Evolutionary conservation across 2,888 invertebrate species (phyloP), one percentile per base, ranked within the genome.

Genomic region (Cataglyphis altisquamis): DNA sequence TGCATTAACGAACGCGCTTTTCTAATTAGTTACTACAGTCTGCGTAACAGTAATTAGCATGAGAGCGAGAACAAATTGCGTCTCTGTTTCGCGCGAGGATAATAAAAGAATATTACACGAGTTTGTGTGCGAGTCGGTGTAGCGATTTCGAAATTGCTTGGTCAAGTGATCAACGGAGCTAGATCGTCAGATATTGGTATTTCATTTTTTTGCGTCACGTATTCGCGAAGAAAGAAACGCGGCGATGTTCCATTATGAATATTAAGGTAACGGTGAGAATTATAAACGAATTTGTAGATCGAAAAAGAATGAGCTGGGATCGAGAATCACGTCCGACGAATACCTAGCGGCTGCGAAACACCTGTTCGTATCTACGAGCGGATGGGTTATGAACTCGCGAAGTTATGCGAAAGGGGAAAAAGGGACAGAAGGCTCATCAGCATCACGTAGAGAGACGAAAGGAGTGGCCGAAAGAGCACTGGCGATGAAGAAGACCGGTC

Each of bases 391-490:
- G 80, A 89, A 87, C 86, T 57, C 80, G 83, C 67, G 15, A 60
- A 86, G 89, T 87, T 87, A 87, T 87, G 87, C 84, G 84, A 89
- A 90, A 90, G 87, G 85, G 64, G 83, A 82, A 90, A 85, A 68
- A 74, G 45, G 21, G 18, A 21, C 41, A 36, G 68, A 1, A 48
- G 84, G 45, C 39, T 41, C 29, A 15, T 48, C 39, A 52, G 41
- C 60, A 60, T 41, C 57, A n/a, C 70, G 32, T 29, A 41, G 62
- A 77, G 52, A 62, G 84, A 64, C 84, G 83, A 87, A 87, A 89
- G 87, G 89, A 88, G 86, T 86, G 88, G 82, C 68, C 85, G 73
- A 75, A 57, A 52, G 41, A 62, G 62, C 21, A 48, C 21, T 12
- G 66, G 32, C 25, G 57, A 86, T 60, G 68, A 66, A n/a, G 72